phyloP scores from a whole-genome alignment of 2,888 invertebrate genomes.

The Chesias legatella region DNA sequence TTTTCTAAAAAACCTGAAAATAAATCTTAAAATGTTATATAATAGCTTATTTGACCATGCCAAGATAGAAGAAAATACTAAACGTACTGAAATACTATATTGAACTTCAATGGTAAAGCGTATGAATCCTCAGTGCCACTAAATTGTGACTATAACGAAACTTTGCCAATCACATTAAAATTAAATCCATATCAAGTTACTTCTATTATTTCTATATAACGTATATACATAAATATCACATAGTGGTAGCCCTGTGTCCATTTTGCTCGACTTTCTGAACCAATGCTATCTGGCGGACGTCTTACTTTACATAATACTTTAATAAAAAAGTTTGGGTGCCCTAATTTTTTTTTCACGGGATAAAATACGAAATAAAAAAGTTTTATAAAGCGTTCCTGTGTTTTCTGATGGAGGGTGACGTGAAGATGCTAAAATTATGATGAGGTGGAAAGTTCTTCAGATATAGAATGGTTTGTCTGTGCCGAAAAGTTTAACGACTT shows the following conservation, averaged over 20 bases:
- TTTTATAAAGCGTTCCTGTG: constrained; percentile 45
- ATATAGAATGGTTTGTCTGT: constrained; percentile 19
- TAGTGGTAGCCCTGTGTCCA: constrained; percentile 23
- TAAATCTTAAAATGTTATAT: no score
- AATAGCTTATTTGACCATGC: no score
- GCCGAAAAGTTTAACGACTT: constrained; percentile 18
- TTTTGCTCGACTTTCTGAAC: constrained; percentile 19
- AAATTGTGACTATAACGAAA: no score
- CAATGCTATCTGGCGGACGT: constrained; percentile 41
- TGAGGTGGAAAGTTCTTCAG: constrained; percentile 20
- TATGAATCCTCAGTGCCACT: no score
- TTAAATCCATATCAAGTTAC: no score
- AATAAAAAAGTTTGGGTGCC: constrained; percentile 61
- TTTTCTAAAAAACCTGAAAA: no score
- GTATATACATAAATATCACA: no score
- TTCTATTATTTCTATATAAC: no score
- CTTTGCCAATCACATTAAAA: no score
- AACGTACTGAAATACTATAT: no score
- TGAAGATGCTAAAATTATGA: constrained; percentile 28
- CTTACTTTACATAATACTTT: constrained; percentile 56
- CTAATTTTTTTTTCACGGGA: constrained; percentile 39
- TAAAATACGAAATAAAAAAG: constrained; percentile 39
- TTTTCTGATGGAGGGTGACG: constrained; percentile 32
- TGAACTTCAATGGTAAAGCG: no score
- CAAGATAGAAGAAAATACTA: no score